A percentile compares a stretch with the other conserved stretches of the same genome.
phyloP scores from a whole-genome alignment of 2,113 vertebrate genomes.

The Corythornis madagascariensis region DNA sequence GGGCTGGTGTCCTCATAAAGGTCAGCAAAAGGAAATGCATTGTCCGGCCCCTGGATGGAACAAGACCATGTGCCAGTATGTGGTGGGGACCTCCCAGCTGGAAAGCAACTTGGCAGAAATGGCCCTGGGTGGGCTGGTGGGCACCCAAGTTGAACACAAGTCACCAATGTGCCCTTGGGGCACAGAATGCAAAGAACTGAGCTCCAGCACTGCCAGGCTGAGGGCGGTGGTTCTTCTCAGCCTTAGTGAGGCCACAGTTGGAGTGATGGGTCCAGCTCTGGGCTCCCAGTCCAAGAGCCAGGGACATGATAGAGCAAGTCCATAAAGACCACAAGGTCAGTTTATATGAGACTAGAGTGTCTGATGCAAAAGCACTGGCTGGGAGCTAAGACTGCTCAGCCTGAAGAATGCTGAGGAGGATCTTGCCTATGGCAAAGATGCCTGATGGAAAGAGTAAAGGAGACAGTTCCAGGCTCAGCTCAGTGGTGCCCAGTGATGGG shows the following conservation, averaged over 20 bases:
- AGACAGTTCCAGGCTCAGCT: neutral
- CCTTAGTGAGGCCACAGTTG: neutral
- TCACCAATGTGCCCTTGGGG: neutral
- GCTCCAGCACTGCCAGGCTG: neutral
- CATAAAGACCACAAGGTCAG: neutral
- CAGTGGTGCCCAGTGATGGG: neutral
- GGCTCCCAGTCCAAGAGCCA: neutral
- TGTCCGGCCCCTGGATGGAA: accelerated
- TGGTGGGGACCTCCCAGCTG: neutral
- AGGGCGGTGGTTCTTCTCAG: neutral
- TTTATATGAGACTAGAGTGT: neutral
- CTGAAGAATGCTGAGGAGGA: neutral
- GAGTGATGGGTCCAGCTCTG: neutral
- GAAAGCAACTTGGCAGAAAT: accelerated
- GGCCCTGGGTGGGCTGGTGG: neutral
- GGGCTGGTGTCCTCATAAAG: neutral
- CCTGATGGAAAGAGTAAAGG: neutral
- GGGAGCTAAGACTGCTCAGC: neutral
- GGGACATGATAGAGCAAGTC: neutral
- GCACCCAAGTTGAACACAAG: neutral
- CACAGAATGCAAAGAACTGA: neutral
- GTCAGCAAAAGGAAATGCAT: neutral
- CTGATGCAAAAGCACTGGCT: accelerated
- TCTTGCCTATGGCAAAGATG: accelerated
- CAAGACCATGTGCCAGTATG: accelerated